Evolutionary conservation across 2,888 invertebrate genomes (phyloP).

Genomic region (Caenorhabditis sp.): DNA sequence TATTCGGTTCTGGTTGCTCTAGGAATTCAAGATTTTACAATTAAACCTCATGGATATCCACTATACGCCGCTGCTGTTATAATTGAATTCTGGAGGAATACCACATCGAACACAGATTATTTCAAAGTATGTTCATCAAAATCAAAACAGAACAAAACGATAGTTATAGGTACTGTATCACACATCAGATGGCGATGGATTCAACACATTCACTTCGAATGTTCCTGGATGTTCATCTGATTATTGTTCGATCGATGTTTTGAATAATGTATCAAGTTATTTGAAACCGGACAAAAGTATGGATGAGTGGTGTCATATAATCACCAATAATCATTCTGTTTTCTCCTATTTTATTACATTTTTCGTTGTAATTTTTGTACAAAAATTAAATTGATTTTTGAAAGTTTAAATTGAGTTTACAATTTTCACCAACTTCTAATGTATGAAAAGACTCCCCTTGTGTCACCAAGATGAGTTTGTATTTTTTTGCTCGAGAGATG

Average conservation of each 20-base stretch:
- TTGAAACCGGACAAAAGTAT: conserved; percentile 25
- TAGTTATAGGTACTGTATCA: conserved; percentile 48
- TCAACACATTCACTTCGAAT: conserved; percentile 31
- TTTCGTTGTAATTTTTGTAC: background rate
- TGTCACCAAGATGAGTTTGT: too few species aligned
- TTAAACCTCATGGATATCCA: conserved; percentile 49
- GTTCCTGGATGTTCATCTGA: conserved; percentile 40
- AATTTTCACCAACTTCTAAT: too few species aligned
- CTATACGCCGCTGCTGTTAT: conserved; percentile 48
- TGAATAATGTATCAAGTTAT: conserved; percentile 14
- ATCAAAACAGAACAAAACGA: background rate
- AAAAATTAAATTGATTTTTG: background rate
- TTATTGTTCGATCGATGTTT: conserved; percentile 37
- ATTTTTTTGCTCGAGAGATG: too few species aligned
- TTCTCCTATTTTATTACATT: background rate
- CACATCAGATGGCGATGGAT: conserved; percentile 32
- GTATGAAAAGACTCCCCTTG: too few species aligned
- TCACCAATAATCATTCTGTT: background rate
- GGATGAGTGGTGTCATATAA: background rate
- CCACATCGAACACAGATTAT: conserved; percentile 26
- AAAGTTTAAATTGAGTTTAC: too few species aligned
- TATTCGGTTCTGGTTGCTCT: conserved; percentile 48
- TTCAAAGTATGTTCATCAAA: conserved; percentile 35
- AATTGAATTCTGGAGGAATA: conserved; percentile 48
- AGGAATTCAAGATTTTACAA: conserved; percentile 37